Evolutionary conservation across 2,113 vertebrate genomes (phyloP), one percentile per base, ranked within the genome.

Genomic region (Vanacampus margaritifer): DNA sequence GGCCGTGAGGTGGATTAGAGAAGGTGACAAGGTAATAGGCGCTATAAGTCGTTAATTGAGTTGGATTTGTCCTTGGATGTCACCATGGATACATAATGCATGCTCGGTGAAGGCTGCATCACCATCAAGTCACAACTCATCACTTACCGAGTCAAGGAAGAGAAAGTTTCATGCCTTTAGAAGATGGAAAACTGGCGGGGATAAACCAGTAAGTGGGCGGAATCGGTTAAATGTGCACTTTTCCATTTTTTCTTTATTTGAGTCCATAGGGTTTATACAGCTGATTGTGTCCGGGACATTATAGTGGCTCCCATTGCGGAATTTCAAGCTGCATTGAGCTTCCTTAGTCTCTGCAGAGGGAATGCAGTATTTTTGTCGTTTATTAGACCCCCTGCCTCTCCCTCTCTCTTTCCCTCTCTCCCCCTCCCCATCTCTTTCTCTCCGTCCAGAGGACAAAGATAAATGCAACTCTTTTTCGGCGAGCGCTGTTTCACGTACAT

Each of bases 381-480:
- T 69, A 67, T 69, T 76, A 54, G 54, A 43, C 21, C 13, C 68
- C 56, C 62, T 45, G 63, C 36, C 72, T 53, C 73, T 58, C 53
- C 66, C 65, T 64, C 71, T 58, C 72, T 56, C 65, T 62, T 64
- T 51, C 54, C 56, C 68, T 65, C 71, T 41, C 73, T 24, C 76
- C 35, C 78, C 66, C 73, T 69, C 68, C 72, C 70, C 62, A 61
- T 64, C 71, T 69, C 56, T 57, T 60, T 69, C 45, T 43, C 59
- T 50, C 39, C 24, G 62, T 41, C 69, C 82, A 58, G 65, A 77
- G 79, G 86, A 90, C 89, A 80, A 84, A 89, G 90, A 92, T 83
- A 87, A 90, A 92, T 91, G 82, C 71, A 88, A 85, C 64, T 83
- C 75, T 80, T 78, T 82, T 85, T 74, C 78, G 75, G 72, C 67